Percentiles rank a stretch among this genome's conserved stretches.
Conservation (phyloP, 2,797 vertebrate species). For the Hippoglossus hippoglossus region DNA sequence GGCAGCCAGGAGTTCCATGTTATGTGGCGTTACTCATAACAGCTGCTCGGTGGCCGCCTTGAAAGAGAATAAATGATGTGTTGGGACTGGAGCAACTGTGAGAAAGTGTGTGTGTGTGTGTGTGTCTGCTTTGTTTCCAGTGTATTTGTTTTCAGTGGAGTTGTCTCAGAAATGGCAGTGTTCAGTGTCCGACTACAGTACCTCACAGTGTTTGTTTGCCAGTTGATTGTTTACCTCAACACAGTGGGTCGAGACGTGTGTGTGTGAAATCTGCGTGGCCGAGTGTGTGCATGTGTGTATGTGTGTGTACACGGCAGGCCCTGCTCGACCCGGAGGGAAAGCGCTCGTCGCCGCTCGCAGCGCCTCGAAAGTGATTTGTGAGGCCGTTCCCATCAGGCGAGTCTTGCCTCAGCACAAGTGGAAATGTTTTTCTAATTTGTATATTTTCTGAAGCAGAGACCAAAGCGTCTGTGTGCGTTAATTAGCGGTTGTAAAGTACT, state of each 20-base stretch:
- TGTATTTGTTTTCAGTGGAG: conserved; percentile 35
- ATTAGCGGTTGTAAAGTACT: conserved; percentile 82
- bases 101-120: background rate
- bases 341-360: conserved; percentile 11
- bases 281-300: background rate
- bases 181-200: conserved; percentile 23
- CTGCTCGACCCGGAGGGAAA: conserved; percentile 12
- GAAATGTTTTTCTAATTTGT: conserved; percentile 85
- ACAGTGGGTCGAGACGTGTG: background rate
- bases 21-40: conserved; percentile 74
- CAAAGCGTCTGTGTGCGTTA: conserved; percentile 77
- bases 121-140: conserved; percentile 68
- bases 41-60: conserved; percentile 57
- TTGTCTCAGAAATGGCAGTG: conserved; percentile 38
- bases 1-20: conserved; percentile 56
- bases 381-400: conserved; percentile 58
- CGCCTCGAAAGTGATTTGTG: conserved; percentile 45
- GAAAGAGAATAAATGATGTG: conserved; percentile 64
- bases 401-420: conserved; percentile 66
- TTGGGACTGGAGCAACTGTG: conserved; percentile 30
- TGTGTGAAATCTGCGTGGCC: background rate
- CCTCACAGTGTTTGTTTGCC: conserved; percentile 22
- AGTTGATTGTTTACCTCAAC: conserved; percentile 33
- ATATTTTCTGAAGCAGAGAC: conserved; percentile 81
- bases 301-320: conserved; percentile 6